Evolutionary conservation across 2,113 vertebrate genomes (phyloP).

Genomic region (Saccopteryx leptura): DNA sequence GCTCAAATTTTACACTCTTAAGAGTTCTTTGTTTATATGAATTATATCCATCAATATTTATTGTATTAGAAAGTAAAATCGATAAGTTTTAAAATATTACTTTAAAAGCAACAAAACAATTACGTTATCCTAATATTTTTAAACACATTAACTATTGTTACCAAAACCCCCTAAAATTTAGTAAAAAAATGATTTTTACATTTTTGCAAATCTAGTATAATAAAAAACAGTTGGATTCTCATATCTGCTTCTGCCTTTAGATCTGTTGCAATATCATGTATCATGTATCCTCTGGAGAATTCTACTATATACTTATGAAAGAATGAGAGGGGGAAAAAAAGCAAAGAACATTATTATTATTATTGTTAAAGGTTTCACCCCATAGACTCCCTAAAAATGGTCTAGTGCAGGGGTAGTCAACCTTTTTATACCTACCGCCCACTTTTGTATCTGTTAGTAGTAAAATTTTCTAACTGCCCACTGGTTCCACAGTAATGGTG

Average conservation of each 20-base stretch:
- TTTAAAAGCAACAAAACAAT: constrained; percentile 11
- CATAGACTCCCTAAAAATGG: background rate
- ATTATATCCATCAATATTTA: background rate
- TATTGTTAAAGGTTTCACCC: background rate
- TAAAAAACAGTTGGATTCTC: background rate
- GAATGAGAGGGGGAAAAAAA: background rate
- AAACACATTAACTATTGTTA: constrained; percentile 12
- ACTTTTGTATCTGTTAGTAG: too few species aligned
- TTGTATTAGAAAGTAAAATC: background rate
- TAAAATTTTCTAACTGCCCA: too few species aligned
- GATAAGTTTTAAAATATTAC: background rate
- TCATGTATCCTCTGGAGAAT: background rate
- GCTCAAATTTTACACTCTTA: background rate
- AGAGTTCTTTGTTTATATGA: background rate
- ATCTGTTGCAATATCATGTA: background rate
- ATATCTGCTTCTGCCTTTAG: background rate
- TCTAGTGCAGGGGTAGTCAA: background rate
- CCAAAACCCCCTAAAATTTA: constrained; percentile 45
- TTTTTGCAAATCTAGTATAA: constrained; percentile 39
- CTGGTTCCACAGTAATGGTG: too few species aligned
- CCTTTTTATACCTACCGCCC: too few species aligned
- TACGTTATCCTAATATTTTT: background rate
- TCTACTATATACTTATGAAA: background rate
- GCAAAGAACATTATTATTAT: background rate
- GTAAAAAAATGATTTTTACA: constrained; percentile 5